phyloP scores from a whole-genome alignment of 2,888 invertebrate genomes.

The Microctonus brassicae region DNA sequence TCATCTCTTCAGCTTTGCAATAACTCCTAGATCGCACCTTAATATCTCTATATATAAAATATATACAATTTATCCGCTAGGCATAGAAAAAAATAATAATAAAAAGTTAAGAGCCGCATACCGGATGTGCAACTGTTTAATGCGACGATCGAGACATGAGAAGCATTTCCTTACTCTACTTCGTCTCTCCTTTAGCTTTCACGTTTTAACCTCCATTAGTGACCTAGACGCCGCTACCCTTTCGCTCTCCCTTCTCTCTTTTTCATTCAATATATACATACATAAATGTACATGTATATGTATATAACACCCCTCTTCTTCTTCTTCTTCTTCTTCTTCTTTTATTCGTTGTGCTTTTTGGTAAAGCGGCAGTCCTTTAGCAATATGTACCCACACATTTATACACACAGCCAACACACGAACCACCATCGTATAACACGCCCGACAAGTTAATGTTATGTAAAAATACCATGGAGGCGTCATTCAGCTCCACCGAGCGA shows the following conservation, averaged over 20 bases:
- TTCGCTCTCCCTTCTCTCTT: slow-evolving; percentile 15
- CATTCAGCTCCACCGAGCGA: slow-evolving; percentile 6
- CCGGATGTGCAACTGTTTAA: slow-evolving; percentile 40
- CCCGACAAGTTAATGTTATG: slow-evolving; percentile 61
- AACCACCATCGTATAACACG: neutral
- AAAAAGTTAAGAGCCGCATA: slow-evolving; percentile 32
- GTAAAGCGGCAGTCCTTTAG: slow-evolving; percentile 13
- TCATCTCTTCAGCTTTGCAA: too few species aligned
- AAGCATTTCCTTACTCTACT: slow-evolving; percentile 36
- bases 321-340: neutral
- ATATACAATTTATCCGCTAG: too few species aligned
- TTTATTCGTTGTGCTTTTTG: neutral
- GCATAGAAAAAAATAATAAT: neutral
- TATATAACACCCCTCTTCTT: neutral
- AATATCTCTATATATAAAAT: too few species aligned
- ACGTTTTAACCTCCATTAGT: slow-evolving; percentile 66
- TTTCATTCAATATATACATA: neutral
- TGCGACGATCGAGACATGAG: slow-evolving; percentile 33
- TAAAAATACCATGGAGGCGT: slow-evolving; percentile 58
- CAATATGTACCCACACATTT: neutral
- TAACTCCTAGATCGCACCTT: too few species aligned
- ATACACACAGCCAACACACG: too few species aligned
- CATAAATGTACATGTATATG: neutral
- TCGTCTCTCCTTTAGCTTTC: slow-evolving; percentile 39
- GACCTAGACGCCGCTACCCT: slow-evolving; percentile 42